Percentiles rank a stretch among this genome's conserved stretches.
Conservation (phyloP, 2,888 invertebrate species). For the Tetropium fuscum region DNA sequence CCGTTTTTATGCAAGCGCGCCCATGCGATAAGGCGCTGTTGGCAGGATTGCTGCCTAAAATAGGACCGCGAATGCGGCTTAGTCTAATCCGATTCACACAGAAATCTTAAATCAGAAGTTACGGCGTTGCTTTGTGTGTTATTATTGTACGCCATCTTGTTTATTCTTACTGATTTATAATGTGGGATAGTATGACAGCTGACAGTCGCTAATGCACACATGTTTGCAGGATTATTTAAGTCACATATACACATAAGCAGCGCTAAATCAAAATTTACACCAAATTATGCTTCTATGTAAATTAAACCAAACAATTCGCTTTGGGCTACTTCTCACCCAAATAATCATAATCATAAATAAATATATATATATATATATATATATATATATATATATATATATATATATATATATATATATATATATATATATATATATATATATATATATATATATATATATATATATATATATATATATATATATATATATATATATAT, state of each 20-base stretch:
- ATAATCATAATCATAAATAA: conserved; percentile 35
- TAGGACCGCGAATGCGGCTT: conserved; percentile 56
- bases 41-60: conserved; percentile 39
- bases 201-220: conserved; percentile 39
- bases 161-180: conserved; percentile 60
- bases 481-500: too few species aligned
- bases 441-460: too few species aligned
- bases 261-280: conserved; percentile 35
- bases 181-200: conserved; percentile 38
- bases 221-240: conserved; percentile 33
- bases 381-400: too few species aligned
- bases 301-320: conserved; percentile 32
- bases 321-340: conserved; percentile 29
- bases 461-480: too few species aligned
- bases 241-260: conserved; percentile 29
- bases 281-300: conserved; percentile 35
- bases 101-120: conserved; percentile 64
- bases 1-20: conserved; percentile 24
- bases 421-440: too few species aligned
- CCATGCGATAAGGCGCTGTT: conserved; percentile 37
- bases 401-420: too few species aligned
- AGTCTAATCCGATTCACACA: conserved; percentile 60
- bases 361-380: too few species aligned
- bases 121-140: conserved; percentile 57
- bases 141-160: conserved; percentile 61